Percentiles rank a stretch among this genome's conserved stretches.
Evolutionary conservation across 1,140 invertebrate genomes (phyloP).

Genomic region (Aradophagus sp.): DNA sequence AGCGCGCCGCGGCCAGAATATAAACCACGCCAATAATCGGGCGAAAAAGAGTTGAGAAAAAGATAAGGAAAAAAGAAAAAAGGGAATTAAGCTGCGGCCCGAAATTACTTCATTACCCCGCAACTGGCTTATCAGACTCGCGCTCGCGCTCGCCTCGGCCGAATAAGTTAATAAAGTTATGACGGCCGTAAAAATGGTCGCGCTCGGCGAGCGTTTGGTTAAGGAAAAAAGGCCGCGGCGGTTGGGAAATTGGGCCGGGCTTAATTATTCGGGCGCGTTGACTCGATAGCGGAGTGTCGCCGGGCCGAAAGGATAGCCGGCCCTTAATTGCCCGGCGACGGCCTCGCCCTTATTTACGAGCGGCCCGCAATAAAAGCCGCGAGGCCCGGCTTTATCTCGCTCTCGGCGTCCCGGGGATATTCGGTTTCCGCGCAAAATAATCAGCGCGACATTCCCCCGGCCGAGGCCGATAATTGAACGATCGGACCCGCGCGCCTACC

Average conservation of each 20-base stretch:
- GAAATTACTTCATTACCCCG: too few relatives aligned
- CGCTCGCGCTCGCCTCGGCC: too few relatives aligned
- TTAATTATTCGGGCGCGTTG: constrained; percentile 59
- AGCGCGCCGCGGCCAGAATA: too few relatives aligned
- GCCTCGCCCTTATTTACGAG: constrained; percentile 57
- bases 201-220: constrained; percentile 15
- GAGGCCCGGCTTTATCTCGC: constrained; percentile 49
- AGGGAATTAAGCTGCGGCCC: too few relatives aligned
- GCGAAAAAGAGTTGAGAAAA: too few relatives aligned
- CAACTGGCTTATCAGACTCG: too few relatives aligned
- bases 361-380: constrained; percentile 49
- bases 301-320: constrained; percentile 38
- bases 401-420: constrained; percentile 47
- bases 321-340: constrained; percentile 50
- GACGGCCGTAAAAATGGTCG: constrained; percentile 24
- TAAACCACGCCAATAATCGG: too few relatives aligned
- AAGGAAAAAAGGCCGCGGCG: too few relatives aligned
- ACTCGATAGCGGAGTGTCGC: constrained; percentile 58
- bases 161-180: constrained; percentile 38
- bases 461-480: constrained; percentile 44
- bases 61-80: too few relatives aligned
- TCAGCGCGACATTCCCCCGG: constrained; percentile 44
- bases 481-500: too few relatives aligned
- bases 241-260: too few relatives aligned
- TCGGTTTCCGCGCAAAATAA: constrained; percentile 55